A percentile compares a stretch with the other conserved stretches of the same genome.
These are phyloP conservation scores for Ptilorrhoa leucosticta DNA, from an alignment of 2,113 vertebrate species.

Conservation along the genomic window DNA sequence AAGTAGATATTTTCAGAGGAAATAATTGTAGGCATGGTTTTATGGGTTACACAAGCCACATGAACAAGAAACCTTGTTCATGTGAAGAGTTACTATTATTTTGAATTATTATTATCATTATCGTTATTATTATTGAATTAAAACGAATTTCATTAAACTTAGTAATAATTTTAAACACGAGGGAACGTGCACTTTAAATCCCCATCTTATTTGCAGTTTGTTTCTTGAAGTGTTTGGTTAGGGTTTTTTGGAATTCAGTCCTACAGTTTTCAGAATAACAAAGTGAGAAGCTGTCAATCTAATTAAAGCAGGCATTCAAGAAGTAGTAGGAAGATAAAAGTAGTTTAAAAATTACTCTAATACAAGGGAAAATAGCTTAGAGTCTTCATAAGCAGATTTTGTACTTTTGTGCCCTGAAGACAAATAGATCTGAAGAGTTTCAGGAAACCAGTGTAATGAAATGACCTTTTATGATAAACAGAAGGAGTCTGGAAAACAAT, in stretches of 20 bases:
- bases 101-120: background rate
- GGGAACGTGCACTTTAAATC: background rate
- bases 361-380: background rate
- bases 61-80: background rate
- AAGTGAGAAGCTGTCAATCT: background rate
- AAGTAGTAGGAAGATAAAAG: background rate
- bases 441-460: conserved; percentile 32
- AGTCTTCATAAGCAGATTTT: conserved; percentile 20
- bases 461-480: conserved; percentile 37
- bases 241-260: background rate
- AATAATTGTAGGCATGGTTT: background rate
- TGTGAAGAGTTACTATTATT: background rate
- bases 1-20: background rate
- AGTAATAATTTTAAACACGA: background rate
- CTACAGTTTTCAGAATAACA: background rate
- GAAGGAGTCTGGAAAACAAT: background rate
- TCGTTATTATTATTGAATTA: background rate
- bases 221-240: background rate
- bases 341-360: conserved; percentile 43
- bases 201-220: background rate
- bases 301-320: conserved; percentile 1
- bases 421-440: conserved; percentile 30
- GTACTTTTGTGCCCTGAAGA: conserved; percentile 25
- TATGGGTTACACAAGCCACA: background rate
- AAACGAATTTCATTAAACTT: background rate